Evolutionary conservation across 1,140 invertebrate species (phyloP), one percentile per base, ranked within the genome.

Genomic region (Neodiprion fabricii): DNA sequence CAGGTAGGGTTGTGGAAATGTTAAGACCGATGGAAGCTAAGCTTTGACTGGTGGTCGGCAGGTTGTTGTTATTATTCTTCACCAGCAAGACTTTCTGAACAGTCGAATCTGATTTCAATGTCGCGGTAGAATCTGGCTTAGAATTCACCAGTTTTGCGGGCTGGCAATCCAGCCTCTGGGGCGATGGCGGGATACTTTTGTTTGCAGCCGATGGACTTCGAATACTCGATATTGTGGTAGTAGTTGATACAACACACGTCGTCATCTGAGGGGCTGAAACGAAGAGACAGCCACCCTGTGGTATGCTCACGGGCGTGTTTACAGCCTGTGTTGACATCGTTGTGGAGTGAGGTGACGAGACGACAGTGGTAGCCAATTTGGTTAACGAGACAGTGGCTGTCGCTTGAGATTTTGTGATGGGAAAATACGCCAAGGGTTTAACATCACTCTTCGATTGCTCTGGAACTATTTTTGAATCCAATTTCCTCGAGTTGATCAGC

Each of bases 1-100:
- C 28, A 17, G 53, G n/a, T 48, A 80, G 78, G 11, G 77, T 71
- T 9, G 78, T 82, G 11, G 80, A 79, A 9, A 81, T 79, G 53
- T 80, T 78, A 14, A 79, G 50, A 23, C 80, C 80, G 10, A 81
- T 80, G 0, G 78, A 79, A 0, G 74, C 79, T 12, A 79, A 48
- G 8, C 70, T 79, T 67, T 80, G 78, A 65, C 65, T 67, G 47
- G 23, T 61, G 11, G 53, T 14, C n/a, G 53, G 11, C n/a, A 9
- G 11, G n/a, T 61, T 9, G 9, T 61, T 61, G 53, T 61, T 61
- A 61, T 61, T 61, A 61, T 61, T 61, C 53, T 61, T 61, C 5
- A 17, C 11, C n/a, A 61, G 53, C 4, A 12, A 17, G 53, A 61
- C 53, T 8, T 12, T 61, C n/a, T 17, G 53, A 9, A 9, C 53